Conservation (phyloP, 1,140 invertebrate species). For the Aphis craccivora region DNA sequence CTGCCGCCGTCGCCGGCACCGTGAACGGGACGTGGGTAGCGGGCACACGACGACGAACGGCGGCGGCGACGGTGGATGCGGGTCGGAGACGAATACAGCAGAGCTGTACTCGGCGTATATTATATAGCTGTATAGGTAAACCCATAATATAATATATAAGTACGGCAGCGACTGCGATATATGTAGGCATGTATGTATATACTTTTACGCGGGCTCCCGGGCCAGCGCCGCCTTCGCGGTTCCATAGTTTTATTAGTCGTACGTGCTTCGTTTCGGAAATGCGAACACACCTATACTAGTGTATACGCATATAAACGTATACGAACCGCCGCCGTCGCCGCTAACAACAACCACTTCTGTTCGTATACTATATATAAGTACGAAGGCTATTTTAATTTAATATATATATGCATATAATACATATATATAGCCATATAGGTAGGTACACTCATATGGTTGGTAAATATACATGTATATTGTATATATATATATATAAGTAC, state of each 20-base stretch:
- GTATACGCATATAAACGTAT: background rate
- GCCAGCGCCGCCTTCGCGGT: conserved; percentile 1
- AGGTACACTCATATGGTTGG: background rate
- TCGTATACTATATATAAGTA: background rate
- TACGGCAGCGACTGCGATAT: background rate
- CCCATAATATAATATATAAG: background rate
- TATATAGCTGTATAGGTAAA: background rate
- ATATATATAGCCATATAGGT: too few species aligned
- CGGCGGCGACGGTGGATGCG: background rate
- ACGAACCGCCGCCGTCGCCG: background rate
- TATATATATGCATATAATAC: background rate
- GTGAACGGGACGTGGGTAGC: background rate
- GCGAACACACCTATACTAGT: background rate
- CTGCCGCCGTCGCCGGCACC: background rate
- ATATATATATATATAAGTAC: too few species aligned
- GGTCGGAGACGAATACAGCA: background rate
- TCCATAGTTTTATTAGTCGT: conserved; percentile 29
- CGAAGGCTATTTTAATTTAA: background rate
- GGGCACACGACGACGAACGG: too few species aligned
- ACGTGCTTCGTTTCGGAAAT: conserved; percentile 26
- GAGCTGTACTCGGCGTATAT: background rate
- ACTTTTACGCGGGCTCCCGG: background rate
- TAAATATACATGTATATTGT: background rate
- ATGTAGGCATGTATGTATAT: background rate
- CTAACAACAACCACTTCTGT: background rate